Base-by-base conservation (phyloP, 2,888 invertebrate genomes). In the Hoplodrina blanda region DNA sequence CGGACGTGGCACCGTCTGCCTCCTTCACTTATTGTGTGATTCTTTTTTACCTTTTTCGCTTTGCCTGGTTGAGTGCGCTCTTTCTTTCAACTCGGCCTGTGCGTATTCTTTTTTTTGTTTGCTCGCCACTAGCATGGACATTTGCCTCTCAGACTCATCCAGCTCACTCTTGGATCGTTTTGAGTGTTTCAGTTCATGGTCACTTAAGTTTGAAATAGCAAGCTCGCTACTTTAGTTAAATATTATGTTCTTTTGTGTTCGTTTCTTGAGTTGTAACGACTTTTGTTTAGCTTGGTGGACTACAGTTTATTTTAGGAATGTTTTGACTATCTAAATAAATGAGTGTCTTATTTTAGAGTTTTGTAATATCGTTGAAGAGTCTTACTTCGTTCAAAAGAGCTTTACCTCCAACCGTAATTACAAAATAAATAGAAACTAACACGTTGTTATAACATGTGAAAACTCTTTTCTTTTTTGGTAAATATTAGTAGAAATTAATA, bases 21-120 rank as follows among this genome's bases (percentile, higher is more conserved):
- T 92, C 89, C 89, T 91, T 91, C 81, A 85, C 88, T 91, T 90
- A 93, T 94, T 93, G 92, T 92, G 87, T 90, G 84, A 80, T 91
- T 88, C 85, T 90, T 91, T 91, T 93, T 91, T 90, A 85, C 90
- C 83, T 90, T 90, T 93, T 92, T 89, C 83, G 87, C 91, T 91
- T 81, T 89, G 88, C 85, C 78, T 87, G 90, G 88, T 90, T 89
- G 92, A 94, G 92, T 91, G 91, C 89, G 88, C 90, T 91, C 90
- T 92, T 92, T 91, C 90, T 91, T 91, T 89, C 86, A 87, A 85
- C 85, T 88, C 84, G 86, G 86, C 85, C 86, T 86, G 86, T 85
- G 88, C 85, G 88, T 89, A 72, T 91, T 92, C 56, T 91, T 90
- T 92, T 46, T 93, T 92, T 92, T 91, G 89, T 92, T 92, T 89